Base-by-base conservation (phyloP, 2,113 vertebrate genomes). In the Carassius auratus region DNA sequence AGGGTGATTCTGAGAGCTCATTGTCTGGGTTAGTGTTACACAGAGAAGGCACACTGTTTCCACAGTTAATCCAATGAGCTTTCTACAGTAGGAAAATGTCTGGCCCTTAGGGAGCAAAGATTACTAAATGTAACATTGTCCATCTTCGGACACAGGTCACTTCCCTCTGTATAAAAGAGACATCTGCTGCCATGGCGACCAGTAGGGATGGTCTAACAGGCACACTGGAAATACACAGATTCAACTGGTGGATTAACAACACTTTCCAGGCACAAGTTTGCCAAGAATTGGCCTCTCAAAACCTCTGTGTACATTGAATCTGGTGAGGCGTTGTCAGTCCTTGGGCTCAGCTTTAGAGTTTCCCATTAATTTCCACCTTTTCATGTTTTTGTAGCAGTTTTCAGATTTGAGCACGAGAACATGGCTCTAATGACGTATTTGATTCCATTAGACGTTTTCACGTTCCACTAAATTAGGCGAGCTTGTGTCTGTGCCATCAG, bases 41-140 rank as follows among this genome's bases (percentile, higher is more conserved):
- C 82, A 82, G 87, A 88, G 84, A 89, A 89, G 77, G 89, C 83
- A 26, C 80, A 87, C 81, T 86, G 90, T 90, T 92, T 88, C 90
- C 89, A 87, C 80, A 79, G 88, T 48, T 57, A 52, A 71, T 84
- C 88, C 87, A 89, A 84, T 73, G 76, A 79, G 85, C 83, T 88
- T 80, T 88, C 84, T 76, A 78, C 87, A 87, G 85, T 76, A 82
- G 89, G 87, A 86, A 90, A 89, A 85, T 87, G 84, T 85, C 85
- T 86, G 84, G 84, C 85, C 91, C 90, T 90, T 42, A 74, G 84
- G 89, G 84, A 86, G 69, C 81, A 50, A 85, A 64, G 23, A 15
- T 59, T 79, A 84, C 83, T 90, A 86, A 92, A 89, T 83, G 88
- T 87, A 88, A 89, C 87, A 90, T 85, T 91, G 89, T 91, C 75